Percentiles rank a stretch among this genome's conserved stretches.
These are phyloP conservation scores for Drosophila yooni DNA, from an alignment of 2,888 invertebrate species.

Conservation along the genomic window DNA sequence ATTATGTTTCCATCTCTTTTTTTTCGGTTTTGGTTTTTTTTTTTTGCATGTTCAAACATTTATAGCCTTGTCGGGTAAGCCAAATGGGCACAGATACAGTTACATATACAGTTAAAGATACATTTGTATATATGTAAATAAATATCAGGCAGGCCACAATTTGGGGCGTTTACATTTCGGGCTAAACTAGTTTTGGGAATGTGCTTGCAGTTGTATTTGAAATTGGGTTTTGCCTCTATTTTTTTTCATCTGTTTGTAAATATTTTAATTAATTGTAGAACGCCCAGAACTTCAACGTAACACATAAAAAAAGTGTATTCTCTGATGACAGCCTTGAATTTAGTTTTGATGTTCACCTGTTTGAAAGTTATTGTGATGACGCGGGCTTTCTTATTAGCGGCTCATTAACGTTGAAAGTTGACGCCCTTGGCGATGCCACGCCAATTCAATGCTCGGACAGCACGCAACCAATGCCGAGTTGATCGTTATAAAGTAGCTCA, in stretches of 20 bases:
- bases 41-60: conserved; percentile 52
- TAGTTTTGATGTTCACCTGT: conserved; percentile 1
- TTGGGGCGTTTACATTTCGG: conserved; percentile 70
- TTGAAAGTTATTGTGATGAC: conserved; percentile 19
- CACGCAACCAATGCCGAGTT: conserved; percentile 25
- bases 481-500: conserved; percentile 49
- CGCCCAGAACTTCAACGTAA: conserved; percentile 41
- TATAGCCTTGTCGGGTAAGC: conserved; percentile 66
- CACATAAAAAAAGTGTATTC: background rate
- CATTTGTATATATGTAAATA: conserved; percentile 4
- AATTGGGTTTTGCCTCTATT: conserved; percentile 23
- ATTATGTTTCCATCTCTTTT: background rate
- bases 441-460: conserved; percentile 38
- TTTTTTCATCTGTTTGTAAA: conserved; percentile 50
- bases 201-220: conserved; percentile 37
- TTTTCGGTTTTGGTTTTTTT: conserved; percentile 12
- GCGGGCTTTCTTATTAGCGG: conserved; percentile 72
- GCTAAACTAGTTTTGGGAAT: conserved; percentile 61
- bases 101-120: conserved; percentile 30
- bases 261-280: conserved; percentile 63
- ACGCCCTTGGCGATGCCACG: conserved; percentile 56
- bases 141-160: conserved; percentile 40
- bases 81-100: conserved; percentile 25
- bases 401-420: conserved; percentile 64
- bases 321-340: conserved; percentile 1